Evolutionary conservation across 2,888 invertebrate species (phyloP).

Genomic region (Opisthograptis luteolata): DNA sequence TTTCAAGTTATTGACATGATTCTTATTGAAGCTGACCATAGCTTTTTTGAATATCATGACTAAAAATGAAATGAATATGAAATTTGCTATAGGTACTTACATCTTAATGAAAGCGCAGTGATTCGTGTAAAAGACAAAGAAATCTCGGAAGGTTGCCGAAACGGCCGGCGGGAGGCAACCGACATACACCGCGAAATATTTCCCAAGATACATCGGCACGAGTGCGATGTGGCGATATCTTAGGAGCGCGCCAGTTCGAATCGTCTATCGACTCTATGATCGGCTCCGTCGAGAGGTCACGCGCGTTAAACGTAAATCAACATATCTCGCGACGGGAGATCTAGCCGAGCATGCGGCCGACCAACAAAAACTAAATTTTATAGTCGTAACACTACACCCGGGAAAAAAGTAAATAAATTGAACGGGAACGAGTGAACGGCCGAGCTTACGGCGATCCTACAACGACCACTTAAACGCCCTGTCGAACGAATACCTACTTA

Average conservation of each 20-base stretch:
- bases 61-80: too few species aligned
- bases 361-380: constrained; percentile 82
- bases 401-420: constrained; percentile 80
- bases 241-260: constrained; percentile 73
- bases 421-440: constrained; percentile 70
- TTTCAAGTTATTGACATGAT: too few species aligned
- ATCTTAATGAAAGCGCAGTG: constrained; percentile 9
- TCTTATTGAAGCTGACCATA: too few species aligned
- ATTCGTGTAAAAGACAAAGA: constrained; percentile 75
- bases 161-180: constrained; percentile 50
- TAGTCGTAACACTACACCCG: constrained; percentile 79
- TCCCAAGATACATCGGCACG: constrained; percentile 80
- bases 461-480: constrained; percentile 49
- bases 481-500: constrained; percentile 44
- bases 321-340: constrained; percentile 84
- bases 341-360: constrained; percentile 74
- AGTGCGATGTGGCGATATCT: constrained; percentile 81
- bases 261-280: constrained; percentile 83
- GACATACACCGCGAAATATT: constrained; percentile 75
- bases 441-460: constrained; percentile 53
- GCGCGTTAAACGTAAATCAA: constrained; percentile 84
- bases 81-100: too few species aligned
- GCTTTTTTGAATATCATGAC: too few species aligned
- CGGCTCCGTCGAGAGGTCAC: constrained; percentile 80
- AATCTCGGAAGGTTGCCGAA: constrained; percentile 73